These are phyloP conservation scores for Diloba caeruleocephala DNA, from an alignment of 2,888 invertebrate species.

Conservation along the genomic window DNA sequence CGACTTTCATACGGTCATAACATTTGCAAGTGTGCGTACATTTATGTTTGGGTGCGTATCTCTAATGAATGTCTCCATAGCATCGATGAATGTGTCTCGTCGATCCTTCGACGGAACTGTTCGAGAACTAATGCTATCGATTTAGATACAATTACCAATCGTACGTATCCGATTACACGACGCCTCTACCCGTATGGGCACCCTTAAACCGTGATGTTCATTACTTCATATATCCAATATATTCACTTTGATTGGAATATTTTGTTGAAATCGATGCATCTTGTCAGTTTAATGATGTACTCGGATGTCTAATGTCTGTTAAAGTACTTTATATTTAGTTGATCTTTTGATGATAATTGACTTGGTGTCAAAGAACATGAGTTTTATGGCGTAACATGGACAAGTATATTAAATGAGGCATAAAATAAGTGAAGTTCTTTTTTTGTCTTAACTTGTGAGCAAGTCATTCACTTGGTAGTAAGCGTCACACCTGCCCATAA, in stretches of 20 bases:
- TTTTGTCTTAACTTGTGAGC: no score
- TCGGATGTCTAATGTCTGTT: conserved; percentile 41
- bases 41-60: conserved; percentile 56
- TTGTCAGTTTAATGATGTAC: conserved; percentile 44
- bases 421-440: no score
- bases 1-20: conserved; percentile 56
- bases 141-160: conserved; percentile 79
- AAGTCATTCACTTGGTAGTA: no score
- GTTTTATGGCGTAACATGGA: neutral
- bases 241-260: conserved; percentile 48
- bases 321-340: conserved; percentile 24
- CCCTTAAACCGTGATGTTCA: conserved; percentile 63
- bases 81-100: conserved; percentile 72
- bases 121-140: conserved; percentile 76
- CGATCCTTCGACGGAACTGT: conserved; percentile 62
- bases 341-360: neutral
- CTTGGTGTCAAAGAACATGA: conserved; percentile 4
- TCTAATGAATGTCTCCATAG: conserved; percentile 79
- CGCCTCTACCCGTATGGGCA: conserved; percentile 53
- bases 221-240: conserved; percentile 53
- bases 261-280: conserved; percentile 31
- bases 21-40: conserved; percentile 49
- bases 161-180: conserved; percentile 73
- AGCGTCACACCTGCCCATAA: no score
- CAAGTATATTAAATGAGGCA: no score